Percentiles rank a stretch among this genome's conserved stretches.
Conservation (phyloP, 2,888 invertebrate genomes). For the Antheraea assamensis region DNA sequence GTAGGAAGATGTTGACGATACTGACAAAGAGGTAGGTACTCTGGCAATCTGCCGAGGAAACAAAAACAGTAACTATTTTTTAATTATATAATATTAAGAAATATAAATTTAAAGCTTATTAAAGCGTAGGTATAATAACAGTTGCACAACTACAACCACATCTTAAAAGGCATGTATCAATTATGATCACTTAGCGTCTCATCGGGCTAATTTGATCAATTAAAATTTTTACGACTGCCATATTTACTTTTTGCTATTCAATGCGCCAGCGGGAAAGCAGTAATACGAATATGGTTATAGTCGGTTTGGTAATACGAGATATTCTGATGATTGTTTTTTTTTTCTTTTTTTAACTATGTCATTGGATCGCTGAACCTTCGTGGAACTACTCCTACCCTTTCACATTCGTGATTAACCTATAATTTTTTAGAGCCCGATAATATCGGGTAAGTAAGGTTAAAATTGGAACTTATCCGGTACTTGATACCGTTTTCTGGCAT, state of each 20-base stretch:
- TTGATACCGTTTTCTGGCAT: neutral
- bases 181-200: constrained; percentile 21
- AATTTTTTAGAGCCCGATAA: neutral
- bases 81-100: neutral
- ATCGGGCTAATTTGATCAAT: constrained; percentile 23
- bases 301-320: neutral
- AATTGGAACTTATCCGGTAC: neutral
- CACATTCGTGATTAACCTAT: neutral
- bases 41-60: neutral
- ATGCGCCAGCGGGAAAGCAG: constrained; percentile 13
- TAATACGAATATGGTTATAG: constrained; percentile 12
- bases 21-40: neutral
- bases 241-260: constrained; percentile 16
- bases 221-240: constrained; percentile 22
- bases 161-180: constrained; percentile 19
- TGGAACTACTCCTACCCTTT: neutral
- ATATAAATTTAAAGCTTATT: neutral
- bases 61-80: neutral
- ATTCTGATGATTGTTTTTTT: constrained; percentile 9
- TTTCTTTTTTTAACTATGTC: neutral
- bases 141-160: constrained; percentile 9
- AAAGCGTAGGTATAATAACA: neutral
- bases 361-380: neutral
- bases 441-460: neutral
- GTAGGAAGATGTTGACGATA: no score